Conservation (phyloP, 2,888 invertebrate species). For the Brenthis daphne region DNA sequence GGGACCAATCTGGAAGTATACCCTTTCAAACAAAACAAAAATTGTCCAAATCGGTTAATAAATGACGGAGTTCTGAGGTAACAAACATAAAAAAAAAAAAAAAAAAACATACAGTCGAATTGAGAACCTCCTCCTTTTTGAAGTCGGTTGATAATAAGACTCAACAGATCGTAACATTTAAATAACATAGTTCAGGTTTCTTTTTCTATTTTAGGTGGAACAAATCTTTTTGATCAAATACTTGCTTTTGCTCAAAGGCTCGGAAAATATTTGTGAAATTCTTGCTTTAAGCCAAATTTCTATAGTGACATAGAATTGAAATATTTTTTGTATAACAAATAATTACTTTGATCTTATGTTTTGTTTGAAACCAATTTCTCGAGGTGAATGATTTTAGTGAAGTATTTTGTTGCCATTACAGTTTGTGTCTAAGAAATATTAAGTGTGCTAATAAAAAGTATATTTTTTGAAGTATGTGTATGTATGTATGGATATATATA, state of each 20-base stretch:
- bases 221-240: slow-evolving; percentile 17
- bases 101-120: no score
- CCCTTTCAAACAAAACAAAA: no score
- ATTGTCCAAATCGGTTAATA: no score
- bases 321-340: slow-evolving; percentile 9
- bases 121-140: no score
- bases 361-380: slow-evolving; percentile 2
- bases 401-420: slow-evolving; percentile 5
- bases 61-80: no score
- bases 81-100: no score
- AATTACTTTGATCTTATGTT: slow-evolving; percentile 17
- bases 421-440: neutral
- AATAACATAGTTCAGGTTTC: slow-evolving; percentile 15
- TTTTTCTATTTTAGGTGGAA: slow-evolving; percentile 10
- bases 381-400: slow-evolving; percentile 7
- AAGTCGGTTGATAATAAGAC: no score
- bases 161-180: slow-evolving; percentile 13
- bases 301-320: slow-evolving; percentile 12
- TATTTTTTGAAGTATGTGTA: no score
- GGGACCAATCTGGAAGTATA: no score
- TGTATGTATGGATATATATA: no score
- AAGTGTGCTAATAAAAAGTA: neutral
- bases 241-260: slow-evolving; percentile 4
- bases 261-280: slow-evolving; percentile 11
- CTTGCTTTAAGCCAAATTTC: slow-evolving; percentile 14